Base-by-base conservation (phyloP, 1,140 invertebrate genomes). In the Heliconius himera region DNA sequence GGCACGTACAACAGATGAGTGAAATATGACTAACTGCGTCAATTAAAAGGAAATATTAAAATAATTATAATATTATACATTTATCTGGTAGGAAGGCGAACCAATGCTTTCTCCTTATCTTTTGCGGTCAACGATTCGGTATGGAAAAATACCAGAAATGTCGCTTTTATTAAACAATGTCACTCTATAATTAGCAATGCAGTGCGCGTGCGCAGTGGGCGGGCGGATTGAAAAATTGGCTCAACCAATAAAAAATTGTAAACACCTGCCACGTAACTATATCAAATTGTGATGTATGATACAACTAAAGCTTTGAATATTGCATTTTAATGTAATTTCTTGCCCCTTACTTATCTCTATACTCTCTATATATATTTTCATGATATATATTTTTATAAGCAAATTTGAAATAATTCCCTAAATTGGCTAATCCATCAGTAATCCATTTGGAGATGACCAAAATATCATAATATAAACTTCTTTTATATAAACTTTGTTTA, bases 91-190 rank as follows among this genome's bases (percentile, higher is more conserved):
- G 66, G 56, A 78, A 83, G 79, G 75, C 82, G 80, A 83, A 33
- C 77, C 74, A 80, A 83, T 75, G 84, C 88, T 91, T 88, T 90
- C 87, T 85, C 81, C 77, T 90, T 91, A 91, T 93, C 90, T 51
- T 81, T 71, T 71, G 82, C 81, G 89, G 91, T 93, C 91, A 92
- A 91, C 84, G 90, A 85, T 90, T 89, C 89, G 76, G 84, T 85
- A 86, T 91, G 90, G 90, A 92, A 92, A 92, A 88, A 79, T 91
- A 91, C 90, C 76, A 80, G 77, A 73, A 78, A 70, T 82, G 83
- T 76, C 81, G 81, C 85, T 86, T 85, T 60, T 76, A 89, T 89
- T 89, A 90, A 90, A 91, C 88, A 90, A 88, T 90, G 88, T 89
- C 86, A 89, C 87, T 84, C 83, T 89, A 92, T 90, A 87, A 85